Evolutionary conservation across 2,113 vertebrate genomes (phyloP).

Genomic region (Nanorana parkeri): DNA sequence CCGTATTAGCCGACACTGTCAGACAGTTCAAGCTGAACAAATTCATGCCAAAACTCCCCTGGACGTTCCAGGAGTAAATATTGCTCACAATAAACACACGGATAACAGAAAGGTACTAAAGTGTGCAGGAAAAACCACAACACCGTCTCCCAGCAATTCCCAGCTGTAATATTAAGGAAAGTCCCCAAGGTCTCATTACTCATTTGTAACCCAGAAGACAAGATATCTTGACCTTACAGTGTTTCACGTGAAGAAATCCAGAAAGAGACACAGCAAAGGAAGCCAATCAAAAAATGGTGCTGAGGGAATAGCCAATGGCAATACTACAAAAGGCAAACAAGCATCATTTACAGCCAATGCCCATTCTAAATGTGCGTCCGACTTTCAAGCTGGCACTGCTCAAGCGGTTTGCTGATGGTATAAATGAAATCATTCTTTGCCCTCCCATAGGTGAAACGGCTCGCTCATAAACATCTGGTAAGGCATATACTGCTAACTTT

Average conservation of each 20-base stretch:
- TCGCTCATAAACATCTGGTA: no score
- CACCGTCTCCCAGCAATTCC: slow-evolving; percentile 14
- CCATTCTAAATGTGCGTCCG: no score
- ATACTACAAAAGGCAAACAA: background rate
- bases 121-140: background rate
- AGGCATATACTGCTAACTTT: no score
- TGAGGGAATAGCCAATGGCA: background rate
- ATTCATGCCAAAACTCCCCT: no score
- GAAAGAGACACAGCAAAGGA: background rate
- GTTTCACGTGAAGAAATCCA: slow-evolving; percentile 17
- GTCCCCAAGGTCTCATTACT: slow-evolving; percentile 46
- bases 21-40: no score
- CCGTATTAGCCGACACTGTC: no score
- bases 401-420: background rate
- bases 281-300: background rate
- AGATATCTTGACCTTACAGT: slow-evolving; percentile 13
- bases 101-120: background rate
- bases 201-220: slow-evolving; percentile 31
- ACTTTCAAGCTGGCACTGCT: background rate
- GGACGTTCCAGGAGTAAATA: no score
- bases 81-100: no score
- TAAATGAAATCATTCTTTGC: background rate
- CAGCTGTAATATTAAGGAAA: slow-evolving; percentile 24
- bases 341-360: background rate
- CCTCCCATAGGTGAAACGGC: no score